These are phyloP conservation scores for Sebastes wilsoni DNA, from an alignment of 2,797 vertebrate genomes.

Conservation along the genomic window DNA sequence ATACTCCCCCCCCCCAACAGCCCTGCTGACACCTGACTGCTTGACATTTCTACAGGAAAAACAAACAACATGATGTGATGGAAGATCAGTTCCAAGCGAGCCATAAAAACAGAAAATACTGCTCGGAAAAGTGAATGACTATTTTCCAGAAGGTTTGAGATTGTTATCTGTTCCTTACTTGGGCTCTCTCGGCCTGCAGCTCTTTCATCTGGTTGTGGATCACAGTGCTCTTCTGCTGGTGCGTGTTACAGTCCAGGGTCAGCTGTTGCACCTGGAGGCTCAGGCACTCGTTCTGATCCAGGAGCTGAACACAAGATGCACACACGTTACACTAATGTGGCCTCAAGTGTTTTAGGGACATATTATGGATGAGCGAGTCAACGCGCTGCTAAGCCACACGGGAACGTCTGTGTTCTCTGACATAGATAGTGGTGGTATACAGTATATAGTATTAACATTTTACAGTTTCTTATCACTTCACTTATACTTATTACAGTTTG, in stretches of 20 bases:
- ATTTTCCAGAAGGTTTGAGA: not conserved
- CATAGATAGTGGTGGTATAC: not conserved
- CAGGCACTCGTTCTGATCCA: constrained; percentile 86
- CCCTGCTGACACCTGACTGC: not conserved
- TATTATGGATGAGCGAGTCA: not conserved
- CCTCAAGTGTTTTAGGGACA: not conserved
- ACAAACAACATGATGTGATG: not conserved
- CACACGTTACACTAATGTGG: not conserved
- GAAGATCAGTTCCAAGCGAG: not conserved
- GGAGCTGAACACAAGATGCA: constrained; percentile 66
- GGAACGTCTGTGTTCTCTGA: not conserved
- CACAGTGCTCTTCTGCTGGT: constrained; percentile 82
- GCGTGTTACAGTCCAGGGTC: constrained; percentile 86
- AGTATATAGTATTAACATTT: not conserved
- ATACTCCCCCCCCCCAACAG: not conserved
- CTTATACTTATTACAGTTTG: not conserved
- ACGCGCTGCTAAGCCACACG: not conserved
- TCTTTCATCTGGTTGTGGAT: constrained; percentile 86
- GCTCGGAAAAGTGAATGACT: not conserved
- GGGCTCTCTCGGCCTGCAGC: constrained; percentile 89
- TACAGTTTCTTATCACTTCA: not conserved
- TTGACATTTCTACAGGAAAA: not conserved
- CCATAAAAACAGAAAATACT: not conserved
- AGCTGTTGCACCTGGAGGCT: constrained; percentile 84
- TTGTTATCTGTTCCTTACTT: constrained; percentile 68